Percentiles rank a stretch among this genome's conserved stretches.
These are phyloP conservation scores for Eupeodes latifasciatus DNA, from an alignment of 2,888 invertebrate genomes.

Conservation along the genomic window DNA sequence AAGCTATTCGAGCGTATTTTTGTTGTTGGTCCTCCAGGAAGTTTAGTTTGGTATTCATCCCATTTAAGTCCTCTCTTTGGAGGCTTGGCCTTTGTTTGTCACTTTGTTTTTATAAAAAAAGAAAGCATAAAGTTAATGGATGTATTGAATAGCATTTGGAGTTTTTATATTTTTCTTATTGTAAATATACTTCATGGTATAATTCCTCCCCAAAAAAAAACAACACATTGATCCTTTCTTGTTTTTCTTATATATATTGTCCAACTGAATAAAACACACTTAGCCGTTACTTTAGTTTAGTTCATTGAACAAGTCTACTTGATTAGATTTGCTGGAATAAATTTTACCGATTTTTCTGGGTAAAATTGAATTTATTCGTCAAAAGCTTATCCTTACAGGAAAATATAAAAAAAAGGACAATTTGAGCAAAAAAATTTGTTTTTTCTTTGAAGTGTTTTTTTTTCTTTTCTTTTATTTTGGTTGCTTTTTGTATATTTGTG, in stretches of 20 bases:
- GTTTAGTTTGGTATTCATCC: slow-evolving; percentile 15
- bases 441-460: neutral
- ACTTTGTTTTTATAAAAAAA: slow-evolving; percentile 24
- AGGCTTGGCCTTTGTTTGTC: slow-evolving; percentile 26
- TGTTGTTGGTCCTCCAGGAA: neutral
- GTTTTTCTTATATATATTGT: neutral
- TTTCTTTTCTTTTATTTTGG: neutral
- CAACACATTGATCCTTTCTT: slow-evolving; percentile 3
- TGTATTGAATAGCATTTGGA: slow-evolving; percentile 32
- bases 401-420: neutral
- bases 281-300: slow-evolving; percentile 43
- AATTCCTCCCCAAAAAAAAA: neutral
- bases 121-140: slow-evolving; percentile 35
- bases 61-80: neutral
- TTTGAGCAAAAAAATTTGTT: neutral
- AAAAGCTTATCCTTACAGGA: neutral
- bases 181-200: neutral
- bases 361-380: neutral
- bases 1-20: slow-evolving; percentile 13
- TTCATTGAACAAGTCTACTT: slow-evolving; percentile 51
- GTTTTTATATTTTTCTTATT: neutral
- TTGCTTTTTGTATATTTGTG: no score
- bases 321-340: slow-evolving; percentile 40
- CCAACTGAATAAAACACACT: slow-evolving; percentile 48
- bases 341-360: slow-evolving; percentile 16